These are phyloP conservation scores for Hydroisotoma schaefferi DNA, from an alignment of 2,888 invertebrate species.

Conservation along the genomic window DNA sequence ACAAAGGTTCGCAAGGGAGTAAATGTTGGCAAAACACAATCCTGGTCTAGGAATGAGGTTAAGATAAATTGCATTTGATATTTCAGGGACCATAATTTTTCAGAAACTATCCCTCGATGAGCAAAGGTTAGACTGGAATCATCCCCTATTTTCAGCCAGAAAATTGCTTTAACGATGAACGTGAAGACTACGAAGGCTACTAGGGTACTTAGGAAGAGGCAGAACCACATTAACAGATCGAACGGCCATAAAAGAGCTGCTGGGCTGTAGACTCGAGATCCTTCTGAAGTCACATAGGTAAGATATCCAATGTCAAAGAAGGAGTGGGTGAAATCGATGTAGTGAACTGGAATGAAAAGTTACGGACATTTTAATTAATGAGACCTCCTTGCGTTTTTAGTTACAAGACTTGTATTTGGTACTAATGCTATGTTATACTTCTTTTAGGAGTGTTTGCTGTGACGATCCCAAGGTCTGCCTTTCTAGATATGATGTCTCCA, in stretches of 20 bases:
- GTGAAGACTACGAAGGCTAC: constrained; percentile 21
- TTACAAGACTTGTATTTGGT: not conserved
- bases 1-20: constrained; percentile 19
- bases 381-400: not conserved
- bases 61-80: constrained; percentile 11
- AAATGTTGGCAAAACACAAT: constrained; percentile 11
- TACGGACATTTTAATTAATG: not conserved
- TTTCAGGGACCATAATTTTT: constrained; percentile 3
- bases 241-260: constrained; percentile 29
- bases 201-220: constrained; percentile 13
- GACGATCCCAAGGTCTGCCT: constrained; percentile 26
- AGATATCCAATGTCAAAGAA: constrained; percentile 31
- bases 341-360: constrained; percentile 6
- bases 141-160: not conserved
- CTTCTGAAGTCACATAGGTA: constrained; percentile 33
- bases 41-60: constrained; percentile 28
- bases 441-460: constrained; percentile 26
- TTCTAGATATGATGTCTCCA: constrained; percentile 22
- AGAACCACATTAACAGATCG: constrained; percentile 11
- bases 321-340: constrained; percentile 29
- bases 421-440: constrained; percentile 11
- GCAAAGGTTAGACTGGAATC: constrained; percentile 1
- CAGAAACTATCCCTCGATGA: not conserved
- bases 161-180: constrained; percentile 9
- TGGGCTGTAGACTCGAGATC: constrained; percentile 15